These are phyloP conservation scores for Enteromius argenteus DNA, from an alignment of 2,797 vertebrate species.

Conservation along the genomic window DNA sequence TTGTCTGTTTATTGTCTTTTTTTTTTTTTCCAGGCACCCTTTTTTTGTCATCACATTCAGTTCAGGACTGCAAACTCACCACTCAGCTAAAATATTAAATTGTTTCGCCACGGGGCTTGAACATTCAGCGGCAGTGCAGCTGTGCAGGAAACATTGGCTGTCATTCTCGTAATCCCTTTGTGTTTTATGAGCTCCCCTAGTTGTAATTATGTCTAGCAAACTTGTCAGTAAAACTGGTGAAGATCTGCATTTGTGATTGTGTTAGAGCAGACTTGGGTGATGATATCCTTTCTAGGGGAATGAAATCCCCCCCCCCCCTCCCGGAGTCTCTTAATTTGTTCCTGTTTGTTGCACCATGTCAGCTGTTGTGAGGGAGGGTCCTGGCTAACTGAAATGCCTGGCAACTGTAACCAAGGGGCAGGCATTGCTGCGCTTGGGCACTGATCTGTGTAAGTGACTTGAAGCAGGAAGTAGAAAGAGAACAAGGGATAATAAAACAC, in stretches of 20 bases:
- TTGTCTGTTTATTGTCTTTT: not conserved
- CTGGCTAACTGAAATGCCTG: slow-evolving; percentile 81
- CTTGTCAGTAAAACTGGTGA: slow-evolving; percentile 30
- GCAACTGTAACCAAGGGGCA: slow-evolving; percentile 90
- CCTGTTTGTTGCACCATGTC: slow-evolving; percentile 81
- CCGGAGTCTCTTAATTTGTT: slow-evolving; percentile 68
- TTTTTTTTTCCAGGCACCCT: not conserved
- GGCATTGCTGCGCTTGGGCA: slow-evolving; percentile 80
- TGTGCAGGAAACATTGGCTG: slow-evolving; percentile 20
- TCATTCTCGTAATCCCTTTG: slow-evolving; percentile 11
- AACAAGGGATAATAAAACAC: slow-evolving; percentile 36
- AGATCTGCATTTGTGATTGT: slow-evolving; percentile 20
- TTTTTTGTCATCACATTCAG: slow-evolving; percentile 42
- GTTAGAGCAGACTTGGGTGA: not conserved
- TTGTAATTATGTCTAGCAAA: slow-evolving; percentile 25
- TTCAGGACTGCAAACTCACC: slow-evolving; percentile 8
- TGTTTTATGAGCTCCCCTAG: slow-evolving; percentile 31
- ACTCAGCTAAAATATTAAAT: slow-evolving; percentile 10
- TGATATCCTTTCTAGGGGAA: slow-evolving; percentile 17
- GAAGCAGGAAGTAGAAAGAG: slow-evolving; percentile 56
- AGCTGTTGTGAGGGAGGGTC: slow-evolving; percentile 78
- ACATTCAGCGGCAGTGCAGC: slow-evolving; percentile 26
- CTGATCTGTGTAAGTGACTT: slow-evolving; percentile 77
- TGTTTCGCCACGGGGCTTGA: slow-evolving; percentile 20
- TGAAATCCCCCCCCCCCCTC: not conserved